Conservation (phyloP, 2,888 invertebrate genomes). For the Drosophila mulleri region DNA sequence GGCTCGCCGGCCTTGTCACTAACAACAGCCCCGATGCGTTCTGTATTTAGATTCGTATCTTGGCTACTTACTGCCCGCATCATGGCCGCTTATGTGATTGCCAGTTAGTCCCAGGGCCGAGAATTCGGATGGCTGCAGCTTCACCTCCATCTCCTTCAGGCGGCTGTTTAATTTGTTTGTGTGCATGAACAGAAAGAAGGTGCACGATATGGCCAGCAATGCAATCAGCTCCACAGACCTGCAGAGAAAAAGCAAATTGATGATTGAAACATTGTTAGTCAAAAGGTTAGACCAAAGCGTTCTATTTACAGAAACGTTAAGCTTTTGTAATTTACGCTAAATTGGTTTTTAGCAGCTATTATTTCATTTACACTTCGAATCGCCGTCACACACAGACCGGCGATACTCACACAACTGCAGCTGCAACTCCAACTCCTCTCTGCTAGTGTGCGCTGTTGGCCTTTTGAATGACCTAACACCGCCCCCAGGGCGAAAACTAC, state of each 20-base stretch:
- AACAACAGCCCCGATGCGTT: constrained; percentile 21
- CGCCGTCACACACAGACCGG: constrained; percentile 62
- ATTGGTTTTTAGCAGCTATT: constrained; percentile 78
- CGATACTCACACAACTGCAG: constrained; percentile 1
- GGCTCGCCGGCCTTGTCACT: constrained; percentile 37
- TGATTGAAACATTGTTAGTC: constrained; percentile 53
- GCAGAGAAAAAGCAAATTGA: constrained; percentile 67
- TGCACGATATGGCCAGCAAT: constrained; percentile 92
- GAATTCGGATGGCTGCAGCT: constrained; percentile 88
- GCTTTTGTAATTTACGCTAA: constrained; percentile 75
- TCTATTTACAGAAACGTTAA: constrained; percentile 46
- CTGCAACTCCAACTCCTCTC: not conserved
- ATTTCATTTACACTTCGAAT: constrained; percentile 76
- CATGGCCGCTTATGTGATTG: constrained; percentile 83
- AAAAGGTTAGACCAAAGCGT: constrained; percentile 49
- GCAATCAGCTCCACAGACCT: constrained; percentile 94
- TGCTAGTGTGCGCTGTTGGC: constrained; percentile 17
- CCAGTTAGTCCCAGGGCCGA: constrained; percentile 85
- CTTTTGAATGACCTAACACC: constrained; percentile 23
- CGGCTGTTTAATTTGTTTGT: constrained; percentile 93
- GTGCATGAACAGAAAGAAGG: constrained; percentile 93
- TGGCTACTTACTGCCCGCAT: constrained; percentile 83
- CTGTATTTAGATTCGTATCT: constrained; percentile 35
- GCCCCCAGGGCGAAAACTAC: constrained; percentile 44
- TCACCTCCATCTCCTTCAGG: constrained; percentile 92